These are phyloP conservation scores for Clivina fossor DNA, from an alignment of 2,888 invertebrate species.

Conservation along the genomic window DNA sequence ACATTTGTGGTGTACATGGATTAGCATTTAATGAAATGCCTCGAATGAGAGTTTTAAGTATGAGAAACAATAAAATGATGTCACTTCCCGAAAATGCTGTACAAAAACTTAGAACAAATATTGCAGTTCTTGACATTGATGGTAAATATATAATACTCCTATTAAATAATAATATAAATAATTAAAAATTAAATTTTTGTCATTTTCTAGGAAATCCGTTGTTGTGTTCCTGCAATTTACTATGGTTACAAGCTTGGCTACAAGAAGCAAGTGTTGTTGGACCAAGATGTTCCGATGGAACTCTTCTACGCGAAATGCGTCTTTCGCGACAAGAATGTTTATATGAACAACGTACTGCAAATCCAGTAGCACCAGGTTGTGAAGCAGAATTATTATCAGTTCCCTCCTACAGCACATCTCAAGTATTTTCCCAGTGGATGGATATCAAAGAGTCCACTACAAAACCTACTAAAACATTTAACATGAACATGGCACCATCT, in stretches of 20 bases:
- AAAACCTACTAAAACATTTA: constrained; percentile 55
- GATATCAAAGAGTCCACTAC: constrained; percentile 55
- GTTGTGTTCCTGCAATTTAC: constrained; percentile 76
- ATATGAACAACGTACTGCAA: constrained; percentile 52
- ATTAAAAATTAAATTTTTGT: background rate
- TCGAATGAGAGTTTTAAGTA: constrained; percentile 74
- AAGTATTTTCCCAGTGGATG: constrained; percentile 62
- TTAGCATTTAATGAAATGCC: constrained; percentile 84
- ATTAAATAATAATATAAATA: background rate
- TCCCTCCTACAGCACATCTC: constrained; percentile 58
- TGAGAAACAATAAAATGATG: constrained; percentile 75
- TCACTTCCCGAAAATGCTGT: constrained; percentile 74
- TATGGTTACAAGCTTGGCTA: constrained; percentile 84
- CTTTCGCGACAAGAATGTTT: constrained; percentile 70
- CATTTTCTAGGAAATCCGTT: constrained; percentile 79
- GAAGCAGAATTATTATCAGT: constrained; percentile 63
- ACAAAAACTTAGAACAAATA: constrained; percentile 74
- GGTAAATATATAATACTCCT: constrained; percentile 57
- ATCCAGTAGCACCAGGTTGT: constrained; percentile 66
- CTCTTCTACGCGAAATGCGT: constrained; percentile 70
- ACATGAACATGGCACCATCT: constrained; percentile 59
- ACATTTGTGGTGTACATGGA: constrained; percentile 77
- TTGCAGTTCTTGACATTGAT: constrained; percentile 81
- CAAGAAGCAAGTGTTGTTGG: constrained; percentile 73
- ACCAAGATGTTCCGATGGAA: constrained; percentile 78